Evolutionary conservation across 2,888 invertebrate species (phyloP).

Genomic region (Drosophila colorata): DNA sequence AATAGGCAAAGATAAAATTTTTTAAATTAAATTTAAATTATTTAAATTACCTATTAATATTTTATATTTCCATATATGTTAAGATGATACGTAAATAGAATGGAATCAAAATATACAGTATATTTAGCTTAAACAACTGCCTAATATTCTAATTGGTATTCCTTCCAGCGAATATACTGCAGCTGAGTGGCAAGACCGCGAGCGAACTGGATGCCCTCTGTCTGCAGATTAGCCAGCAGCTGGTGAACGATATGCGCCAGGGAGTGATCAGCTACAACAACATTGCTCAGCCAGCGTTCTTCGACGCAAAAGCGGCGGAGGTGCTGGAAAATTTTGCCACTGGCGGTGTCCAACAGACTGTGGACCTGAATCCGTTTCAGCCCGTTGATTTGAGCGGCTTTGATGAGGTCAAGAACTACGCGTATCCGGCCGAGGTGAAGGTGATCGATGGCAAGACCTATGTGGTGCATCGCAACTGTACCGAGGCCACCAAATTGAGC

Average conservation of each 20-base stretch:
- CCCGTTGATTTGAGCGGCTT: slow-evolving; percentile 76
- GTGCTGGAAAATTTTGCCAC: slow-evolving; percentile 65
- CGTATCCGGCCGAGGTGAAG: slow-evolving; percentile 83
- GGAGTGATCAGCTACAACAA: slow-evolving; percentile 75
- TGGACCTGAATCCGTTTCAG: slow-evolving; percentile 65
- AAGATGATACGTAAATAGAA: too few relatives aligned
- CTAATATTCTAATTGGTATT: background rate
- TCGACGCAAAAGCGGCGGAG: slow-evolving; percentile 82
- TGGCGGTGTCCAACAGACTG: slow-evolving; percentile 61
- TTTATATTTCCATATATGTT: too few relatives aligned
- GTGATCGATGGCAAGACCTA: slow-evolving; percentile 83
- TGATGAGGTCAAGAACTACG: slow-evolving; percentile 81
- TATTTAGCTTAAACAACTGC: background rate
- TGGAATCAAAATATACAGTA: background rate
- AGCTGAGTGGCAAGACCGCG: slow-evolving; percentile 78
- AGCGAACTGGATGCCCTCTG: slow-evolving; percentile 77
- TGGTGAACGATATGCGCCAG: slow-evolving; percentile 81
- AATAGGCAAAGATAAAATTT: too few relatives aligned
- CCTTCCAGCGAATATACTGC: slow-evolving; percentile 73
- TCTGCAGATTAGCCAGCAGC: slow-evolving; percentile 69
- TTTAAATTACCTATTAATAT: too few relatives aligned
- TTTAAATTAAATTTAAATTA: too few relatives aligned
- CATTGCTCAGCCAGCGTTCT: slow-evolving; percentile 82
- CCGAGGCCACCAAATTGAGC: slow-evolving; percentile 73
- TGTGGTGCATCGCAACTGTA: slow-evolving; percentile 83